These are phyloP conservation scores for Hippocampus kuda DNA, from an alignment of 2,797 vertebrate genomes.

Conservation along the genomic window DNA sequence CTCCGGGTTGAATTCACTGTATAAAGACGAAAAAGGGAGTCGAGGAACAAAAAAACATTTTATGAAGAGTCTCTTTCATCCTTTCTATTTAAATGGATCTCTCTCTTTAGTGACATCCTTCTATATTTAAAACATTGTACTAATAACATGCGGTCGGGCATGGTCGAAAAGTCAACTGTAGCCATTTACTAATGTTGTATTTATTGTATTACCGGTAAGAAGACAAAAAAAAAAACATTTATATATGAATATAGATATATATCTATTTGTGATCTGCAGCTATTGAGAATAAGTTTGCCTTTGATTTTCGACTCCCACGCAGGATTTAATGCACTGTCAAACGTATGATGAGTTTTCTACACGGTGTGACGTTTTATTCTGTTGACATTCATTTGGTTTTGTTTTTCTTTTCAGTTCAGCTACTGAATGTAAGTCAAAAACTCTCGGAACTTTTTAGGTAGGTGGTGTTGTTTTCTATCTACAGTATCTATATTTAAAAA, in stretches of 20 bases:
- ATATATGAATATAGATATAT: conserved; percentile 66
- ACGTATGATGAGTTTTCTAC: conserved; percentile 60
- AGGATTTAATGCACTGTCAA: conserved; percentile 58
- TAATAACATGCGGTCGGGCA: conserved; percentile 69
- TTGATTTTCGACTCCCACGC: conserved; percentile 52
- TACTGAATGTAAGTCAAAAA: conserved; percentile 62
- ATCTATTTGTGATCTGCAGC: conserved; percentile 70
- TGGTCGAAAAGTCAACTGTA: conserved; percentile 63
- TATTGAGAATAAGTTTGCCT: conserved; percentile 62
- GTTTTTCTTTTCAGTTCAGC: conserved; percentile 60
- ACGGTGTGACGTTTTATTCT: conserved; percentile 55
- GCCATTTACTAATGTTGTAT: conserved; percentile 73
- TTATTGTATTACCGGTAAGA: conserved; percentile 69
- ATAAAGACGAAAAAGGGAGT: conserved; percentile 31
- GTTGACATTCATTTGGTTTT: conserved; percentile 47
- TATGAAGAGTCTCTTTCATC: conserved; percentile 62
- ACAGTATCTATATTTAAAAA: conserved; percentile 52
- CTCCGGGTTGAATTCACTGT: not conserved
- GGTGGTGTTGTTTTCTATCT: conserved; percentile 63
- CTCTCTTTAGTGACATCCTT: conserved; percentile 60
- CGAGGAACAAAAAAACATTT: conserved; percentile 49
- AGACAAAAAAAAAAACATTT: conserved; percentile 57
- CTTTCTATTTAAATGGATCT: conserved; percentile 65
- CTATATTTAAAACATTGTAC: conserved; percentile 68
- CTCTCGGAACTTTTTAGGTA: conserved; percentile 65